A percentile compares a stretch with the other conserved stretches of the same genome.
Evolutionary conservation across 2,113 vertebrate genomes (phyloP).

Genomic region (Nerophis lumbriciformis): DNA sequence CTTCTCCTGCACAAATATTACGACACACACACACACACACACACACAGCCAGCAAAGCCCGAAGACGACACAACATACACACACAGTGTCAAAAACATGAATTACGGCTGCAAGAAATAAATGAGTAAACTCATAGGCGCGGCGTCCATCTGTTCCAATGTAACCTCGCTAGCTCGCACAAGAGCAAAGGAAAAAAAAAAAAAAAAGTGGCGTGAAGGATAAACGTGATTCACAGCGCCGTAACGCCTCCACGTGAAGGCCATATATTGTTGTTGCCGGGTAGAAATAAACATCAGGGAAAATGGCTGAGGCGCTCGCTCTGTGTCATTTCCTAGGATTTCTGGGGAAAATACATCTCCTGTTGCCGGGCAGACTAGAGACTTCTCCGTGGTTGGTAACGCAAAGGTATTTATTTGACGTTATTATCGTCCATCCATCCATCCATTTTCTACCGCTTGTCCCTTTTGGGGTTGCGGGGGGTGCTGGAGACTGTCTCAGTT

Average conservation of each 20-base stretch:
- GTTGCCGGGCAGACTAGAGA: too few relatives aligned
- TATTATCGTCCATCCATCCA: too few relatives aligned
- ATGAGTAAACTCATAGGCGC: conserved; percentile 56
- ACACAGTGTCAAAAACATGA: conserved; percentile 40
- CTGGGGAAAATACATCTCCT: too few relatives aligned
- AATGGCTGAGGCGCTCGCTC: too few relatives aligned
- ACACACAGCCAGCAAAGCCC: conserved; percentile 22
- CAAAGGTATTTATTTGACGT: too few relatives aligned
- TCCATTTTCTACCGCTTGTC: too few relatives aligned
- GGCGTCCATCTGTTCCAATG: conserved; percentile 71
- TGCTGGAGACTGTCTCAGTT: too few relatives aligned
- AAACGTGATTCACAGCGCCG: conserved; percentile 66
- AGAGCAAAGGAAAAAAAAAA: not conserved
- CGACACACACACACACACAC: conserved; percentile 32
- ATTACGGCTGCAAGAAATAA: conserved; percentile 2
- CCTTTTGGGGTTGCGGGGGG: too few relatives aligned
- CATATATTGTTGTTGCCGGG: too few relatives aligned
- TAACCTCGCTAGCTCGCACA: conserved; percentile 23
- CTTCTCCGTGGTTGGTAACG: too few relatives aligned
- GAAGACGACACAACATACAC: not conserved
- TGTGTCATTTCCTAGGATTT: too few relatives aligned
- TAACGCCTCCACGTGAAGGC: not conserved
- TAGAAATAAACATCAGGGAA: too few relatives aligned
- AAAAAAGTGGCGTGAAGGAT: conserved; percentile 57
- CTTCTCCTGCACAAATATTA: conserved; percentile 43